Conservation (phyloP, 1,140 invertebrate genomes). For the Papilio polytes region DNA sequence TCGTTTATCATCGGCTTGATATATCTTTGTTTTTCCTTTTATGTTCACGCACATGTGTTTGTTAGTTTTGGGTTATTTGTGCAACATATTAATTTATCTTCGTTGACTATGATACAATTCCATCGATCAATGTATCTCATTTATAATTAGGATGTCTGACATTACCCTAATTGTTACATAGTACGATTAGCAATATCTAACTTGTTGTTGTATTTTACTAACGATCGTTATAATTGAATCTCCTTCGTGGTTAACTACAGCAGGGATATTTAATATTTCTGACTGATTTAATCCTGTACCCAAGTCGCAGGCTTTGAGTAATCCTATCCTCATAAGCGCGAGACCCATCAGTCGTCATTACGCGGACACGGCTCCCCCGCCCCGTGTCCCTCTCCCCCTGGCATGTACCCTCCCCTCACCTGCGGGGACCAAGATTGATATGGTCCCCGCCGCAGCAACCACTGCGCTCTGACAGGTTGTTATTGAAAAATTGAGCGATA, state of each 20-base stretch:
- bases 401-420: constrained; percentile 56
- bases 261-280: constrained; percentile 56
- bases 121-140: not conserved
- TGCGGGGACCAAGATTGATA: constrained; percentile 78
- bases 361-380: constrained; percentile 57
- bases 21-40: constrained; percentile 9
- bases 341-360: constrained; percentile 80
- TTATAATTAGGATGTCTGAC: not conserved
- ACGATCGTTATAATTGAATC: no score
- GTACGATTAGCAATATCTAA: not conserved
- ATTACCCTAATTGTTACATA: not conserved
- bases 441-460: constrained; percentile 52
- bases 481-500: constrained; percentile 82
- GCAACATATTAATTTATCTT: constrained; percentile 1
- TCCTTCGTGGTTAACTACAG: not conserved
- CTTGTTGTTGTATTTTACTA: not conserved
- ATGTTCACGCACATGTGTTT: not conserved
- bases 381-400: constrained; percentile 39
- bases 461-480: constrained; percentile 72
- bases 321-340: constrained; percentile 72
- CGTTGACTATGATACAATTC: not conserved
- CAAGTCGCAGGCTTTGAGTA: constrained; percentile 62
- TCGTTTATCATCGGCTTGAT: constrained; percentile 4
- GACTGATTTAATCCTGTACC: constrained; percentile 67
- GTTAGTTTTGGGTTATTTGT: not conserved